Evolutionary conservation across 2,113 vertebrate genomes (phyloP), one percentile per base, ranked within the genome.

Genomic region (Urocynchramus pylzowi): DNA sequence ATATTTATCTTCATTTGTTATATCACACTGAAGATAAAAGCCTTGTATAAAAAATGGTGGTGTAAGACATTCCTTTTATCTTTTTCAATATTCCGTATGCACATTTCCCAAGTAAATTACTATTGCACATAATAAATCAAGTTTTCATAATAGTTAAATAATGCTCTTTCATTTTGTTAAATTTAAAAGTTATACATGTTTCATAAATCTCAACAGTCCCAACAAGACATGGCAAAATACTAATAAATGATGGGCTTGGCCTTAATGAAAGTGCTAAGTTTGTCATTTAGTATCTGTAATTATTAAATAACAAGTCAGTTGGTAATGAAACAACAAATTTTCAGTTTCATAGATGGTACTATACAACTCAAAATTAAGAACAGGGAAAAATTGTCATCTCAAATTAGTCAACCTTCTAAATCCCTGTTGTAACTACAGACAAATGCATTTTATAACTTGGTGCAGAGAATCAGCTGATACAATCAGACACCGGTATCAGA

Each of bases 1-100:
- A 65, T 94, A 63, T 88, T 96, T 93, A 97, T 50, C 59, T 84
- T 95, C 71, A 91, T 91, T 89, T 84, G 70, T 90, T 96, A 86
- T 75, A 87, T 84, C 76, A 90, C 4, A 6, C 41, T 86, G 95
- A 91, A 90, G 87, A 88, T 95, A 95, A 97, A 96, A 95, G 79
- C 53, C 19, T 35, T 90, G 37, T 67, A 49, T 42, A 94, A 95
- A 93, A 96, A 79, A 76, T 88, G 79, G 95, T 97, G 68, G 64
- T 28, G 60, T 54, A 67, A 67, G 76, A 69, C n/a, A 78, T 42
- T 37, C 75, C 78, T 61, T 71, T 88, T 80, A 87, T 89, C 86
- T 94, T 93, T 87, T 94, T 64, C 21, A 87, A 26, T 64, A 78
- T 95, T 90, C 94, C 85, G 31, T 68, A 67, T 42, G 35, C 68